Base-by-base conservation (phyloP, 2,888 invertebrate genomes). In the Liodrosophila aerea region DNA sequence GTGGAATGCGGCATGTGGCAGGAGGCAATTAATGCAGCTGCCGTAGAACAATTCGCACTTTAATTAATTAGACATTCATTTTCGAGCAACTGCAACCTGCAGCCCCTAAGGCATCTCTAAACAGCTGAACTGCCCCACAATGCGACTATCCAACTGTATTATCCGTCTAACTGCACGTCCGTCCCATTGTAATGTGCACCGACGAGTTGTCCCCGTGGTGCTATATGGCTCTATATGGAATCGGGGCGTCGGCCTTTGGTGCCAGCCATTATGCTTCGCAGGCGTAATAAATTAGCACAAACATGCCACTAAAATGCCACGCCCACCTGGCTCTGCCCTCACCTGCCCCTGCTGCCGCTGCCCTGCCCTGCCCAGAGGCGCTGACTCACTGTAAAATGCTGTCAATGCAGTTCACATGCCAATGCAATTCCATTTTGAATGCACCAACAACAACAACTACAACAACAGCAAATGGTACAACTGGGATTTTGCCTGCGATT, bases 21-120 rank as follows among this genome's bases (percentile, higher is more conserved):
- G 3, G 22, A 4, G 12, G 18, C 66, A 64, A 76, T 76, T 83
- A 83, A 69, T 80, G 76, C 45, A 63, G 54, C 74, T 70, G 77
- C 58, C 72, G 62, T 37, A 50, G 62, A 62, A 73, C 74, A 77
- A 68, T 84, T 84, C 68, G 85, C 83, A 80, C 80, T 81, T 81
- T 76, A 81, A 81, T 81, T 81, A 85, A 81, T 81, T 85, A 82
- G 85, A 83, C 83, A 85, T 83, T 81, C 73, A 81, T 85, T 80
- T 82, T 75, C 65, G 68, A 49, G 31, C 31, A 50, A 40, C 57
- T 34, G 56, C 45, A 52, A 54, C 61, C 34, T 33, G 47, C 65
- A 51, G 36, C 73, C 69, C 57, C 70, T 16, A 47, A 51, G 76
- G 61, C 45, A 27, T 22, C 41, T 7, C 7, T 30, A n/a, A 30